phyloP scores from a whole-genome alignment of 2,113 vertebrate genomes.

The Planiliza haematocheilus region DNA sequence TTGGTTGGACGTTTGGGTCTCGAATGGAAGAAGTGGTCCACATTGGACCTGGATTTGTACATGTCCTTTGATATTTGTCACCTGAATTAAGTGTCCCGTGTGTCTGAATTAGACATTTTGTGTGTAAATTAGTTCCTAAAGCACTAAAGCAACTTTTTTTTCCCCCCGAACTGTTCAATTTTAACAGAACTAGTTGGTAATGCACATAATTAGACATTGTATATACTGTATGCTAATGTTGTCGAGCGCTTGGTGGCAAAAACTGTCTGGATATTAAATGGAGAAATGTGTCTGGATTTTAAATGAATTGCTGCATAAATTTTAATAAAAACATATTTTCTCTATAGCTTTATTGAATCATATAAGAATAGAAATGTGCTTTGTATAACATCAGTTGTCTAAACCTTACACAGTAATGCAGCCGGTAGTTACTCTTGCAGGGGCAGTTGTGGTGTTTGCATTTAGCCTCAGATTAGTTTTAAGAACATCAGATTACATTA shows the following conservation, averaged over 20 bases:
- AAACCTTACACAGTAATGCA: no score
- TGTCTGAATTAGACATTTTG: not conserved
- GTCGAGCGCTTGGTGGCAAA: not conserved
- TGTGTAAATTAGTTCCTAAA: not conserved
- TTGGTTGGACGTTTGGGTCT: not conserved
- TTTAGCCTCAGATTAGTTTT: no score
- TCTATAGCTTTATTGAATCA: not conserved
- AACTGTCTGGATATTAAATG: constrained; percentile 22
- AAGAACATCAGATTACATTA: no score
- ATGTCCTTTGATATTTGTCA: constrained; percentile 16
- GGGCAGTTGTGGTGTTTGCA: no score
- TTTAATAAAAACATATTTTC: constrained; percentile 23
- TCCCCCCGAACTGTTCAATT: not conserved
- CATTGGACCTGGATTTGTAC: constrained; percentile 66
- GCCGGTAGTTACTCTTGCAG: no score
- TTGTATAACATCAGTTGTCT: no score
- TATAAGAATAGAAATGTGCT: not conserved
- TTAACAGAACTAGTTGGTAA: not conserved
- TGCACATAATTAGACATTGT: not conserved
- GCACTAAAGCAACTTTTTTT: constrained; percentile 14
- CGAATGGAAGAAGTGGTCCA: constrained; percentile 54
- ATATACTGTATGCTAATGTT: constrained; percentile 34
- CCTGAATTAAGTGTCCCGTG: not conserved
- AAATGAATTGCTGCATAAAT: not conserved
- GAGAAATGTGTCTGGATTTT: constrained; percentile 25